Base-by-base conservation (phyloP, 1,140 invertebrate species). In the Triops cancriformis region DNA sequence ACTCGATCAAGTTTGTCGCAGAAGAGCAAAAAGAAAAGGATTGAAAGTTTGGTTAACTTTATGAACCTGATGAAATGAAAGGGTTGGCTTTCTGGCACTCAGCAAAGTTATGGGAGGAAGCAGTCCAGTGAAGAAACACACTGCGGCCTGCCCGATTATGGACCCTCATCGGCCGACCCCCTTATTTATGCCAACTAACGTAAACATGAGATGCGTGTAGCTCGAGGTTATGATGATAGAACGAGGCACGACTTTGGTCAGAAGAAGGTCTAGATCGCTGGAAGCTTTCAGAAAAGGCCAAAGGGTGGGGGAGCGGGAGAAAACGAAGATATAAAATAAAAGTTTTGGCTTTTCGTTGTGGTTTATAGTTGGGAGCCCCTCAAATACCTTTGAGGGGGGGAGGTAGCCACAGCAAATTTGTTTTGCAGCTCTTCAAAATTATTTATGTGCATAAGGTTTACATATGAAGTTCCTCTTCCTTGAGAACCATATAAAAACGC, bases 41-140 rank as follows among this genome's bases (percentile, higher is more conserved):
- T 37, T 37, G 51, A 64, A 64, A 64, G 51, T 64, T 64, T 23
- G 51, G 51, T 23, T 64, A 64, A 18, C 51, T 64, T 64, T 64
- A 64, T 64, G 51, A 64, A 64, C 51, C 23, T 64, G 51, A 64
- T 64, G 51, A 64, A 64, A 64, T 64, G 51, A 64, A 64, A 64
- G 51, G 51, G 51, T 64, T 64, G 51, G 51, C 51, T 64, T 64
- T 64, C 51, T 64, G 51, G 51, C 51, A 64, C 51, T 64, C 51
- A 6, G 14, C 6, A 64, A 64, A 64, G 51, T 64, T 64, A 64
- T 64, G 51, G 51, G 51, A 64, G 51, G 51, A 64, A 64, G 51
- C 51, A 64, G 51, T 64, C 51, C 51, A 64, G 51, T 23, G 51
- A 64, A 64, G 51, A 64, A 64, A 64, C 51, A 64, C 51, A 64